Evolutionary conservation across 2,113 vertebrate species (phyloP), one percentile per base, ranked within the genome.

Genomic region (Apodemus sylvaticus): DNA sequence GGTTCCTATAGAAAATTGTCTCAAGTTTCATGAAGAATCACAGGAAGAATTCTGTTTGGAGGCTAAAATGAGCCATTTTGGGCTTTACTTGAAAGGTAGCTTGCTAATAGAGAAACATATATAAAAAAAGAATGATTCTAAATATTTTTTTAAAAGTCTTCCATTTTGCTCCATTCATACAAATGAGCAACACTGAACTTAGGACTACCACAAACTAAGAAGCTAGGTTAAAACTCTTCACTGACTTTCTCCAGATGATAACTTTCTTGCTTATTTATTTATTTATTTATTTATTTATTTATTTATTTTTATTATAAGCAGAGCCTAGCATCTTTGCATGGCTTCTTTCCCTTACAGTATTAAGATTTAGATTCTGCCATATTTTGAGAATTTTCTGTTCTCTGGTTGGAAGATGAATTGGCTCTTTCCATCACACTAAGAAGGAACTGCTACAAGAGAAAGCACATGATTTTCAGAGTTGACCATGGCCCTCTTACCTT

Each of bases 11-110:
- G 83, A 85, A 93, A 89, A 62, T 51, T 26, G 48, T 94, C 45
- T 96, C 12, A 66, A 88, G 79, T 93, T 96, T 95, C 64, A 68
- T 86, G 91, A 96, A 96, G 88, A 88, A 76, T 93, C 66, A 70
- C 39, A 45, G 5, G 60, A 58, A 92, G 31, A 93, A 77, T 93
- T 94, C 36, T 51, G 55, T 96, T 93, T 60, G 55, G 93, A 82
- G 22, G 16, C 76, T 86, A 94, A 90, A 93, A 95, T 77, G 74
- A 87, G 45, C 70, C 94, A 71, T 66, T 96, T 89, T 96, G 64
- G 4, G 26, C 62, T 81, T 94, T 92, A 51, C 60, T 96, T 96
- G 53, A 86, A 85, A 86, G 83, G 90, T 51, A 95, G 77, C 20
- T 45, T 88, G 71, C 62, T 87, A 81, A 87, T 58, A 87, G 31